Base-by-base conservation (phyloP, 2,113 vertebrate species). In the Percopsis transmontana region DNA sequence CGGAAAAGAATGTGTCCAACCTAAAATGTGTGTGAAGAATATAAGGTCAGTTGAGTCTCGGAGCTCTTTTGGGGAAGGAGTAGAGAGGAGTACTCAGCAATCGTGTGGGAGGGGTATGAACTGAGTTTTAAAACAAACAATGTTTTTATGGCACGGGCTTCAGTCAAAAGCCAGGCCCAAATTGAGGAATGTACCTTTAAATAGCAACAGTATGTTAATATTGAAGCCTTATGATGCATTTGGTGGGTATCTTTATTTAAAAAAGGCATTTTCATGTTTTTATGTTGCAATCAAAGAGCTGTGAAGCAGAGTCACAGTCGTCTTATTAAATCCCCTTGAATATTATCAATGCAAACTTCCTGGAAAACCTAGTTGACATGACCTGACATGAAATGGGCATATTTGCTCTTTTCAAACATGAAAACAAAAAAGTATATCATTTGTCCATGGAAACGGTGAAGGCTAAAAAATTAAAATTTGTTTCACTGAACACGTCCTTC, bases 401-500 rank as follows among this genome's bases (percentile, higher is more conserved):
- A n/a, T 48, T n/a, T 48, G 45, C 15, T 3, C 3, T 12, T 52
- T 52, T 18, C 20, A 54, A 27, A 54, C 10, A 54, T 24, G 21
- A 54, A 56, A 38, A 8, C 15, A 14, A 33, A 38, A 24, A 56
- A 56, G 33, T 13, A n/a, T 33, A 6, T 33, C 8, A 33, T 33
- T 33, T 9, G 40, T 20, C 16, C 68, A 66, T 76, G 64, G 70
- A 84, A 78, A 72, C 45, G 38, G 18, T 62, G 27, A 64, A 82
- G 56, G 45, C 20, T 62, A 16, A 51, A 27, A 33, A 10, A 57
- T 50, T 62, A 2, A 14, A 55, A 53, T 21, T 21, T 20, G 52
- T 13, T 45, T 74, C 27, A 33, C 27, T 39, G 51, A 55, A 33
- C 27, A 33, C 8, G 9, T 68, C 56, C 27, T 45, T 84, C 52